Percentiles rank a stretch among this genome's conserved stretches.
Conservation (phyloP, 1,140 invertebrate genomes). For the Diuraphis noxia region DNA sequence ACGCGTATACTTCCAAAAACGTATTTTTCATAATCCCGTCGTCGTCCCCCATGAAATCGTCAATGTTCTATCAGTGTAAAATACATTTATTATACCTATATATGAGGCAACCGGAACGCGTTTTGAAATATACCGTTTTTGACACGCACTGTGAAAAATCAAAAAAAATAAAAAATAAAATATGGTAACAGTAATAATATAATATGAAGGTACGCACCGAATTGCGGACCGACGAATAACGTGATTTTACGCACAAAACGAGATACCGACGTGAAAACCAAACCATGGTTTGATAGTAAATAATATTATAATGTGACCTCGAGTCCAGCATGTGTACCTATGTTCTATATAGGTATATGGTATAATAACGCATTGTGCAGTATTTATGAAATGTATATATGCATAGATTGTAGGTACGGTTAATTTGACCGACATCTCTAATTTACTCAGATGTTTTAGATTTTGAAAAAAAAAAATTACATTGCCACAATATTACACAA, state of each 20-base stretch:
- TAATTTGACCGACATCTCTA: neutral
- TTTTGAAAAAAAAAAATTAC: neutral
- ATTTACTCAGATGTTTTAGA: neutral
- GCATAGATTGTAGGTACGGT: neutral
- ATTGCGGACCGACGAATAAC: neutral
- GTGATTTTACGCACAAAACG: neutral
- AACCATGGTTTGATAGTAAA: neutral
- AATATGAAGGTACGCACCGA: neutral
- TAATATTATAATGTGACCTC: neutral
- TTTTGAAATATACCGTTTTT: neutral
- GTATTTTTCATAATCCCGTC: neutral
- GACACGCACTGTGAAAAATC: neutral
- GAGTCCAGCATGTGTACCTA: neutral
- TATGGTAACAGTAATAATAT: neutral
- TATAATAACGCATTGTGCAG: neutral
- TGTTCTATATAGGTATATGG: neutral
- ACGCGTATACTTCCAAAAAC: neutral
- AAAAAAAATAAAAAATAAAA: neutral
- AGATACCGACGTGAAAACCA: neutral
- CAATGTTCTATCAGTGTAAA: neutral
- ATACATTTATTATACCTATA: no score
- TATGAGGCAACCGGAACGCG: neutral
- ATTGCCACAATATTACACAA: neutral
- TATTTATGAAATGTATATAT: neutral
- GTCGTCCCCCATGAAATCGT: conserved; percentile 5